Evolutionary conservation across 2,113 vertebrate species (phyloP).

Genomic region (Amia ocellicauda): DNA sequence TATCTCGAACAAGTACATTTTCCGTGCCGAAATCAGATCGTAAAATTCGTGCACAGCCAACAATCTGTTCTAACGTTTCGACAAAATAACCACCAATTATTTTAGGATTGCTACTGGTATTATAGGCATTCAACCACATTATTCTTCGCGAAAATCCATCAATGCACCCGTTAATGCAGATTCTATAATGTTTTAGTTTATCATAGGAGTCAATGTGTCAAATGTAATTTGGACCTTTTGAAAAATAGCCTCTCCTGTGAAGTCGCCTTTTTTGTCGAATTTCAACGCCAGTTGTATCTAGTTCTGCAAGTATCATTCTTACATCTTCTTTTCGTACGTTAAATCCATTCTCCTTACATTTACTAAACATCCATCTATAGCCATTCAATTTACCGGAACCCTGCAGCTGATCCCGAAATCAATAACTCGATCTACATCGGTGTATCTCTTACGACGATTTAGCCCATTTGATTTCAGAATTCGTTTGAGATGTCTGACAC

Average conservation of each 20-base stretch:
- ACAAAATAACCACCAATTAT: constrained; percentile 14
- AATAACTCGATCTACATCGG: not conserved
- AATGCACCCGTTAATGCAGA: constrained; percentile 5
- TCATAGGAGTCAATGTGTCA: constrained; percentile 28
- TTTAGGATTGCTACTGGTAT: constrained; percentile 12
- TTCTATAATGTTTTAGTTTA: constrained; percentile 21
- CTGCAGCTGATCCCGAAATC: constrained; percentile 1
- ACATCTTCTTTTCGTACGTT: constrained; percentile 25
- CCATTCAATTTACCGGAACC: not conserved
- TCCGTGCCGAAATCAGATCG: constrained; percentile 6
- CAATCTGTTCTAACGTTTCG: not conserved
- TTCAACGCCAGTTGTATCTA: not conserved
- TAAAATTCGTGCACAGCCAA: not conserved
- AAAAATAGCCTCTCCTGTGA: constrained; percentile 11
- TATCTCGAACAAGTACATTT: not conserved
- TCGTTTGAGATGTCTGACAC: too few species aligned
- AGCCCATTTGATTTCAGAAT: too few species aligned
- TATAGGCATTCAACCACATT: constrained; percentile 4
- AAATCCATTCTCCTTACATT: constrained; percentile 7
- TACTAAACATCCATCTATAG: constrained; percentile 18
- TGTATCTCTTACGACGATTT: not conserved
- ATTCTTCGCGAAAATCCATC: constrained; percentile 6
- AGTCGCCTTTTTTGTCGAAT: not conserved
- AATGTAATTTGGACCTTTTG: constrained; percentile 26
- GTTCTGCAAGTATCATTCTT: constrained; percentile 16